phyloP scores from a whole-genome alignment of 30 jellyfish, hydroid and myxozoan species.

The Aurelia sp. region DNA sequence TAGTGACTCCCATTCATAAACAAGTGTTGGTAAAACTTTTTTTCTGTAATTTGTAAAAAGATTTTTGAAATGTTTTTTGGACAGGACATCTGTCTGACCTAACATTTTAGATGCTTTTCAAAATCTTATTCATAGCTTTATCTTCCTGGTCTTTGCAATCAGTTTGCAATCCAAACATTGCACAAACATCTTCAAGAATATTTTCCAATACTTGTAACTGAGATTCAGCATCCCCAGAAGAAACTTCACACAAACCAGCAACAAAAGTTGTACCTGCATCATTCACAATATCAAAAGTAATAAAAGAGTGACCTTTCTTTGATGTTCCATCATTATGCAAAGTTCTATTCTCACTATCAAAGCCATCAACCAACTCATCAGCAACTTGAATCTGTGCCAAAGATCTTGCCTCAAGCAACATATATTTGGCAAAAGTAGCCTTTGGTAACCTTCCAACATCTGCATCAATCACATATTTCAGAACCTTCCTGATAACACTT shows the following conservation, averaged over 20 bases:
- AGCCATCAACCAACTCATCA: no score
- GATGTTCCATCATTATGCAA: slow-evolving; percentile 58
- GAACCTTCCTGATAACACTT: no score
- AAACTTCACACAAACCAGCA: slow-evolving; percentile 32
- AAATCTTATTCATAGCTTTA: not conserved
- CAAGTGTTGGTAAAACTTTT: slow-evolving; percentile 33
- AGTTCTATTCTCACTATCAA: not conserved
- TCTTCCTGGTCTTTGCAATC: not conserved
- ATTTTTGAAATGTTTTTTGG: slow-evolving; percentile 46
- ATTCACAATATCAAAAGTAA: slow-evolving; percentile 39
- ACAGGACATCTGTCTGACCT: slow-evolving; percentile 27
- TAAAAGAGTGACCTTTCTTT: slow-evolving; percentile 38
- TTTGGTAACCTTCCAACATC: no score
- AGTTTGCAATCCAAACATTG: not conserved
- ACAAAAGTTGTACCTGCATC: slow-evolving; percentile 27
- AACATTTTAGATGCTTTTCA: not conserved
- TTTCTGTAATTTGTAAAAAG: slow-evolving; percentile 1
- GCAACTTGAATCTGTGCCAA: no score
- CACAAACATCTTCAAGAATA: slow-evolving; percentile 17
- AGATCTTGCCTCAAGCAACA: no score
- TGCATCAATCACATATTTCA: no score
- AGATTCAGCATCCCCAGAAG: slow-evolving; percentile 44
- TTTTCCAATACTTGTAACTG: slow-evolving; percentile 34
- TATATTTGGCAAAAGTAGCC: no score
- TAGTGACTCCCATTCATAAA: slow-evolving; percentile 25